Evolutionary conservation across 2,113 vertebrate species (phyloP).

Genomic region (Heterocephalus glaber): DNA sequence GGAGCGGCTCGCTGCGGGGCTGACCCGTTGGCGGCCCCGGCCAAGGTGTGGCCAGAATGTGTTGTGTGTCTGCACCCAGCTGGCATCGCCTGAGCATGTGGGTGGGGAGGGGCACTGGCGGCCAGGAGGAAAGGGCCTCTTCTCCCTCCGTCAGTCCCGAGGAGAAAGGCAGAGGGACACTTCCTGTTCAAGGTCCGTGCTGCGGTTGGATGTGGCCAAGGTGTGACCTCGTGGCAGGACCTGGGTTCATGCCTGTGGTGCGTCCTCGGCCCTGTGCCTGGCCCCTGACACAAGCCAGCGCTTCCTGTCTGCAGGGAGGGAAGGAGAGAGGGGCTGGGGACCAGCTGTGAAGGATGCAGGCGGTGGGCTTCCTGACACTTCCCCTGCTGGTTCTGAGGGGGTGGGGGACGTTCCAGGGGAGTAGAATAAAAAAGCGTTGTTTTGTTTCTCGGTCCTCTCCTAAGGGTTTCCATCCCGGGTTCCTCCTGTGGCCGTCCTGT

Average conservation of each 20-base stretch:
- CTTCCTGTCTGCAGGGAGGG: neutral
- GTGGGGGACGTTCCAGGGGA: neutral
- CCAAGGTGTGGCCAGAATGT: neutral
- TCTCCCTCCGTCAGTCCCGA: neutral
- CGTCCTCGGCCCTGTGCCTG: no score
- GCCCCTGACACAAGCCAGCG: neutral
- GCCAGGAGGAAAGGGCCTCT: neutral
- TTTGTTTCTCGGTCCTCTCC: neutral
- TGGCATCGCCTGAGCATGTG: accelerated
- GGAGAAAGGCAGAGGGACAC: neutral
- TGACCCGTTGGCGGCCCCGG: neutral
- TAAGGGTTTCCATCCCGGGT: neutral
- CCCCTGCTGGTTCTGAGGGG: neutral
- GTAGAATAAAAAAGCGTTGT: neutral
- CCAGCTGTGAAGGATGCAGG: neutral
- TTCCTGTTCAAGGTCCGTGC: neutral
- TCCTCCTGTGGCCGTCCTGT: neutral
- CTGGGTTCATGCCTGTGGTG: no score
- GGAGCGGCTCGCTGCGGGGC: neutral
- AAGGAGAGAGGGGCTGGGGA: accelerated
- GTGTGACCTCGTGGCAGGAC: accelerated
- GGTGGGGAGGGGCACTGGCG: neutral
- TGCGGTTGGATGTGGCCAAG: neutral
- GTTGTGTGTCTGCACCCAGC: neutral
- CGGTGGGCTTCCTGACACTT: neutral